A percentile compares a stretch with the other conserved stretches of the same genome.
Conservation (phyloP, 2,113 vertebrate species). For the Henicopernis longicauda region DNA sequence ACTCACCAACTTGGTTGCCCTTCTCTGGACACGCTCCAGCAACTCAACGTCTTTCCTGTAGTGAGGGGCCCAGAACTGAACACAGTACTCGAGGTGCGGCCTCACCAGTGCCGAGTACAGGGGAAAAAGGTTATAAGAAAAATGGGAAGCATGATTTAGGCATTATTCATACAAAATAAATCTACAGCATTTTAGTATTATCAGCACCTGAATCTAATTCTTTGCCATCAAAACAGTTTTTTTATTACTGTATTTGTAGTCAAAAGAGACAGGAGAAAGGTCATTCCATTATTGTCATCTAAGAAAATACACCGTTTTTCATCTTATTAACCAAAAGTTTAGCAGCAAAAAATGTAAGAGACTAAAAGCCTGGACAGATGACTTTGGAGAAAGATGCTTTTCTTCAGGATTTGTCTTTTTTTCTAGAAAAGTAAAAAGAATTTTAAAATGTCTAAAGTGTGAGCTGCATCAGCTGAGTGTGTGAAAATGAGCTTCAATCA, state of each 20-base stretch:
- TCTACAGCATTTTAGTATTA: background rate
- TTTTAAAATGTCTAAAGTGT: background rate
- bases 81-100: no score
- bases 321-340: background rate
- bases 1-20: no score
- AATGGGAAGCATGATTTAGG: background rate
- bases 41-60: no score
- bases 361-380: background rate
- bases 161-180: background rate
- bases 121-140: background rate
- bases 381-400: background rate
- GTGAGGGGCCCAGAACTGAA: no score
- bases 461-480: conserved; percentile 2
- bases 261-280: background rate
- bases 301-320: background rate
- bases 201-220: background rate
- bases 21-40: no score
- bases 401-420: background rate
- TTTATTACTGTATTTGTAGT: background rate
- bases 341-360: background rate
- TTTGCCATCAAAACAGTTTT: background rate
- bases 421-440: background rate
- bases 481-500: conserved; percentile 53
- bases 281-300: background rate
- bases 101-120: no score